Evolutionary conservation across 64 coral and sea anemone species (phyloP), one percentile per base, ranked within the genome.

Genomic region (Dendronephthya gigantea): DNA sequence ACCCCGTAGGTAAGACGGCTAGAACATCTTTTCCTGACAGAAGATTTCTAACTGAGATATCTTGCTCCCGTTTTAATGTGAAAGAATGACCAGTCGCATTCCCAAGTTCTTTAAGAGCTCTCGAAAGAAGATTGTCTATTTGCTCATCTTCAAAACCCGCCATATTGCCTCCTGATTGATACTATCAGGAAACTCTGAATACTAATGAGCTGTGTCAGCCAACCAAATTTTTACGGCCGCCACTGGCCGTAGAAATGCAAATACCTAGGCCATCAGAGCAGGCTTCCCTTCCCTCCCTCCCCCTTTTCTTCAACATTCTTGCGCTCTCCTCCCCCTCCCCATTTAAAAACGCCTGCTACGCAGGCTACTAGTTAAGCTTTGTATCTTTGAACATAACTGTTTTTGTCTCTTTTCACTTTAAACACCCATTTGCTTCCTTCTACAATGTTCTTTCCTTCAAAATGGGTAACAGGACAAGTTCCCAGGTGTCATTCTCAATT

Each of bases 51-150:
- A 88, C 81, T 0, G 86, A 65, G 79, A 75, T 31, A 27, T 48
- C 34, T 88, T 88, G 86, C 69, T 81, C 86, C 6, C 12, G 10
- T 30, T 88, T 88, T 52, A 49, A 88, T 45, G 43, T 17, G 16
- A 85, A 31, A 1, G 27, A 30, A 43, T 55, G 50, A 28, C 23
- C 49, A 33, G 16, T 55, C 48, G 50, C 59, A n/a, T n/a, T n/a
- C 19, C 1, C 39, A 39, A 86, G 84, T 34, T 34, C 59, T 35
- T 34, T 52, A 36, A 86, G 39, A 25, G 84, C 84, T 68, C 39
- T 33, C 31, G 17, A 65, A 33, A 12, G 84, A 49, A 22, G 36
- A 19, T 40, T 83, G 48, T 50, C n/a, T n/a, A n/a, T n/a, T n/a
- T 50, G 1, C 23, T 52, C 50, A 74, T 74, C 9, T 28, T 35